Base-by-base conservation (phyloP, 2,113 vertebrate species). In the Takifugu bimaculatus region DNA sequence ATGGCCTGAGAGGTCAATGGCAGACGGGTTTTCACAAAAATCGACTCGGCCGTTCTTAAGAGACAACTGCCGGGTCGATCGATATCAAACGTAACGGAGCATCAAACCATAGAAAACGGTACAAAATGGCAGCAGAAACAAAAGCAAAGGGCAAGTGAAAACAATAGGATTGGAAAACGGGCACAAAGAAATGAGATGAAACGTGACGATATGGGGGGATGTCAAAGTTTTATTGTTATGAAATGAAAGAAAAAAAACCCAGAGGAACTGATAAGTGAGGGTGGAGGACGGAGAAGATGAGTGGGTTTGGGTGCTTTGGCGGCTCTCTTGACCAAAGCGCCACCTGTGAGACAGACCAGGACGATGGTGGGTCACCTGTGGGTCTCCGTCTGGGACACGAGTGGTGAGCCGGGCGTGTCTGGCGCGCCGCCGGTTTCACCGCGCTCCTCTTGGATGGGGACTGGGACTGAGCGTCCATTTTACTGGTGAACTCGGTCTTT, bases 401-500 rank as follows among this genome's bases (percentile, higher is more conserved):
- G 86, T 94, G 95, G 88, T 97, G 95, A 89, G 90, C 88, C 85
- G 96, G 92, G 82, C 97, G 97, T 89, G 94, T 91, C 79, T 98
- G 96, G 87, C 96, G 95, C 87, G 91, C 92, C 69, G 93, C 90
- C 77, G 94, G 90, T 92, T 96, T 99, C 93, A 95, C 93, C 87
- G 88, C 90, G 79, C 91, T 94, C 94, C 94, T 96, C 93, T 94
- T 95, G 87, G 93, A 92, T 1, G 97, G 97, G 88, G 97, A 98
- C 76, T 93, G 93, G 89, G 91, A 91, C 91, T 94, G 95, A 92
- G 88, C 92, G 84, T 97, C 96, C 83, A 92, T 88, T 94, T 96
- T 98, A 93, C 96, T 96, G 92, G 92, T 92, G 86, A 96, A 88
- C 90, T 98, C 97, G 87, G 94, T 90, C 93, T 96, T 98, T 93